Percentiles rank a stretch among this genome's conserved stretches.
Evolutionary conservation across 2,113 vertebrate genomes (phyloP).

Genomic region (Mus pahari): DNA sequence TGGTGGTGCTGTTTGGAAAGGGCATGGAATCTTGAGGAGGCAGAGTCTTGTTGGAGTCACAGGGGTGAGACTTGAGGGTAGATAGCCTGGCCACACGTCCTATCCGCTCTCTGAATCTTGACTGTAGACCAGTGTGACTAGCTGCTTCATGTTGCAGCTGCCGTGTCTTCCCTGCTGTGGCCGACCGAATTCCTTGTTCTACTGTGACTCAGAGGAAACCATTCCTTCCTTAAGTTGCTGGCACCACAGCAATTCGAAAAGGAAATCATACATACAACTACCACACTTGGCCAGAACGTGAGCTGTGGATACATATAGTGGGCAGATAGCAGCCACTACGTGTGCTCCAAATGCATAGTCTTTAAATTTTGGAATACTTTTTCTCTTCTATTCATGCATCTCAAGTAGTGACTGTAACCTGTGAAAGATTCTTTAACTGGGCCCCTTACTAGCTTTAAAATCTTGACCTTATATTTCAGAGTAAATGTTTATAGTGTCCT

Average conservation of each 20-base stretch:
- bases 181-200: background rate
- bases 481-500: background rate
- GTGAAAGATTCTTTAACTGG: background rate
- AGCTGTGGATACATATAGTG: background rate
- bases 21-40: background rate
- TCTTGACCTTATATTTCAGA: background rate
- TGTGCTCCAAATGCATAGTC: conserved; percentile 22
- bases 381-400: background rate
- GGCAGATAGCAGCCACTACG: background rate
- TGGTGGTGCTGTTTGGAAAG: background rate
- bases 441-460: background rate
- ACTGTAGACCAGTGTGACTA: background rate
- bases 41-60: background rate
- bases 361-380: background rate
- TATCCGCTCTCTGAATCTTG: background rate
- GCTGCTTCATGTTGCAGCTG: background rate
- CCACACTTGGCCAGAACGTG: background rate
- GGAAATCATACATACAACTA: background rate
- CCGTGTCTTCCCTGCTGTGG: background rate
- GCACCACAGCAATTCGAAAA: background rate
- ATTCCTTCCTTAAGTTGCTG: background rate
- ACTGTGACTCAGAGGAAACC: background rate
- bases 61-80: background rate
- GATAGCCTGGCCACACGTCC: background rate
- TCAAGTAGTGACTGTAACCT: background rate